These are phyloP conservation scores for Crax fasciolata DNA, from an alignment of 2,797 vertebrate species.

Conservation along the genomic window DNA sequence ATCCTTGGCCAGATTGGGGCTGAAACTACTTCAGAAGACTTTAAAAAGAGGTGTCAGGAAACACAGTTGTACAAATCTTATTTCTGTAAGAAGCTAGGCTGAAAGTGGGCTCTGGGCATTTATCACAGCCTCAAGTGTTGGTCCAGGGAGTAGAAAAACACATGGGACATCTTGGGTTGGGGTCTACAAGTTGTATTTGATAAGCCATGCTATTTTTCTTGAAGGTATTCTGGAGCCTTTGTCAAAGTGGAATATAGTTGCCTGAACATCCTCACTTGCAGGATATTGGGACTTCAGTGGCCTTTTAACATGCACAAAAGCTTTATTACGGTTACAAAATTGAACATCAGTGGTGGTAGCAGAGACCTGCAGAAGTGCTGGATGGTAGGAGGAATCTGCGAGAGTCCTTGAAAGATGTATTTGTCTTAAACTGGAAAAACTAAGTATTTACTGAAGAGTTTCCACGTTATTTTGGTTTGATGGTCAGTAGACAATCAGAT, in stretches of 20 bases:
- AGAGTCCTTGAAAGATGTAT: neutral
- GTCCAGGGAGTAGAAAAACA: neutral
- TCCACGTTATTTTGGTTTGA: neutral
- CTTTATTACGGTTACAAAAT: neutral
- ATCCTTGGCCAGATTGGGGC: neutral
- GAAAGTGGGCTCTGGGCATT: neutral
- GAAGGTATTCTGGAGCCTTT: accelerated
- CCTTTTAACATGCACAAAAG: neutral
- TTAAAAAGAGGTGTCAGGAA: neutral
- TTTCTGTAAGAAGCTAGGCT: neutral
- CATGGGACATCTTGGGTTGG: neutral
- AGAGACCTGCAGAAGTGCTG: neutral
- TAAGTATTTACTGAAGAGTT: neutral
- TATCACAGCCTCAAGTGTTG: neutral
- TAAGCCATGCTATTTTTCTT: neutral
- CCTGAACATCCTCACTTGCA: neutral
- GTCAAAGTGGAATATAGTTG: neutral
- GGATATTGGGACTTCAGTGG: neutral
- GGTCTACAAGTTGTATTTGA: neutral
- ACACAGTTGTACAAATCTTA: neutral
- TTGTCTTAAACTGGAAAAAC: neutral
- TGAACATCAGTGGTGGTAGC: neutral
- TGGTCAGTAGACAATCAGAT: neutral
- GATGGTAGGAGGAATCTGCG: neutral
- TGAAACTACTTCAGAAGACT: neutral